Conservation (phyloP, 2,113 vertebrate genomes). For the Albula goreensis region DNA sequence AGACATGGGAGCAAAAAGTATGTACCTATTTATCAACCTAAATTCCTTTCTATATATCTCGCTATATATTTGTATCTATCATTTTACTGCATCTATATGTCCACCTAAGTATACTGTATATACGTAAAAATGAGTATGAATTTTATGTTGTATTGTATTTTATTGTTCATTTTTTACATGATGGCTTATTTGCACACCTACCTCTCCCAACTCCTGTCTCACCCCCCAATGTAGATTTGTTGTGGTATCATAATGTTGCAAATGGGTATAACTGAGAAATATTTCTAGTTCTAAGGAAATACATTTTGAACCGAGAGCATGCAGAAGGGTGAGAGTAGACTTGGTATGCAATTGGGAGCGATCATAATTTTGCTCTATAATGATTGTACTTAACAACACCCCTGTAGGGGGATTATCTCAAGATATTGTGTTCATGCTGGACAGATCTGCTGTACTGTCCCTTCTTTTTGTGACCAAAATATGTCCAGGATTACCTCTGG, state of each 20-base stretch:
- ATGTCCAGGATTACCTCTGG: slow-evolving; percentile 2
- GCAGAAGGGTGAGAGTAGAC: slow-evolving; percentile 26
- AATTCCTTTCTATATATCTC: slow-evolving; percentile 25
- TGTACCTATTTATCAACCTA: slow-evolving; percentile 50
- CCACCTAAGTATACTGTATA: slow-evolving; percentile 63
- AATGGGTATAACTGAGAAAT: not conserved
- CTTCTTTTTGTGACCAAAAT: not conserved
- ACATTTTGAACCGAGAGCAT: slow-evolving; percentile 35
- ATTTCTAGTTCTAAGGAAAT: not conserved
- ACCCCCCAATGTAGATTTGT: slow-evolving; percentile 52
- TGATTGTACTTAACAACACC: not conserved
- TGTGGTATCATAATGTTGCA: slow-evolving; percentile 43
- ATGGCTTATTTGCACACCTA: slow-evolving; percentile 75
- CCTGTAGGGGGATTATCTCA: not conserved
- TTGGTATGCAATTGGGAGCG: slow-evolving; percentile 44
- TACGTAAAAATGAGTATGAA: slow-evolving; percentile 61
- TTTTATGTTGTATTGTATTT: slow-evolving; percentile 46
- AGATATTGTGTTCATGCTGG: not conserved
- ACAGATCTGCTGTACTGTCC: not conserved
- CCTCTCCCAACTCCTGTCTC: slow-evolving; percentile 53
- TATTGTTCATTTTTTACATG: slow-evolving; percentile 58
- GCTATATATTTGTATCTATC: slow-evolving; percentile 56
- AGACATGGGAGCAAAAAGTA: slow-evolving; percentile 60
- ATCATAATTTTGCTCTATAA: slow-evolving; percentile 12
- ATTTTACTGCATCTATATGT: slow-evolving; percentile 62